phyloP scores from a whole-genome alignment of 2,888 invertebrate genomes.

The Mesoligia furuncula region DNA sequence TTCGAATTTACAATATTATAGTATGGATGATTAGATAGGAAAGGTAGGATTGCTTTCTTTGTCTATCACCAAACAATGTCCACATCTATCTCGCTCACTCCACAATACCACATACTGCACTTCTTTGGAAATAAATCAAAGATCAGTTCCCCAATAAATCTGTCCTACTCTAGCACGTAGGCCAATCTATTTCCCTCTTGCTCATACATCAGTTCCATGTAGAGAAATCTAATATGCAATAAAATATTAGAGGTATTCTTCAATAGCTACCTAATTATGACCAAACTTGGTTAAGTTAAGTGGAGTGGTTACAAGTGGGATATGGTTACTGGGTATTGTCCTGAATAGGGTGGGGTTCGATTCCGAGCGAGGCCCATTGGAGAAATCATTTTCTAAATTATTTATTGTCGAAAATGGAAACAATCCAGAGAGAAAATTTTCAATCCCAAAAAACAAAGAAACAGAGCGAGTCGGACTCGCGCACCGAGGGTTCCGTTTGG shows the following conservation, averaged over 20 bases:
- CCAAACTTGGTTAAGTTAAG: constrained; percentile 33
- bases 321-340: background rate
- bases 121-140: background rate
- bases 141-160: constrained; percentile 6
- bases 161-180: constrained; percentile 3
- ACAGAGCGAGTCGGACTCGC: too few relatives aligned
- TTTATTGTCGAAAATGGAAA: too few relatives aligned
- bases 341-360: constrained; percentile 6
- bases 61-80: background rate
- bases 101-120: constrained; percentile 15
- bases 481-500: too few relatives aligned
- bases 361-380: background rate
- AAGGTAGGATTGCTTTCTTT: constrained; percentile 1
- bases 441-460: too few relatives aligned
- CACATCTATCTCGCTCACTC: constrained; percentile 17
- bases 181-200: constrained; percentile 6
- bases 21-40: too few relatives aligned
- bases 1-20: too few relatives aligned
- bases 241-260: constrained; percentile 24
- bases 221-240: constrained; percentile 9
- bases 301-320: constrained; percentile 6
- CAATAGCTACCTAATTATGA: constrained; percentile 33
- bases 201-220: constrained; percentile 19
- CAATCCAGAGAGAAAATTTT: too few relatives aligned
- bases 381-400: too few relatives aligned